Evolutionary conservation across 2,888 invertebrate genomes (phyloP).

Genomic region (Cordylochernes scorpioides): DNA sequence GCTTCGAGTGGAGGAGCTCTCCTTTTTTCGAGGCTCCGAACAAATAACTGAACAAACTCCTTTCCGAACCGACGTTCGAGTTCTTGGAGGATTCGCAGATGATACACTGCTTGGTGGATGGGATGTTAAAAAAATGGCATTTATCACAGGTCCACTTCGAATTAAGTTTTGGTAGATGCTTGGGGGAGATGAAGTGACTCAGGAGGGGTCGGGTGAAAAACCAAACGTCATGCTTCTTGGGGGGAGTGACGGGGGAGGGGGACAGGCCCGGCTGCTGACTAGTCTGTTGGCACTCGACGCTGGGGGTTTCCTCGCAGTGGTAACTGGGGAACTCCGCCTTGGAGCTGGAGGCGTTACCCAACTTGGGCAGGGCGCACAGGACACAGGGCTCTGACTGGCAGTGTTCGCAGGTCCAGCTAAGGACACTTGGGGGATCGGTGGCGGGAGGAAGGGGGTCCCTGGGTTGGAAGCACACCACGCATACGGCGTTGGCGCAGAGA

Average conservation of each 20-base stretch:
- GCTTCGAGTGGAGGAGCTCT: slow-evolving; percentile 17
- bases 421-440: background rate
- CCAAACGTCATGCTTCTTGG: no score
- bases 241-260: background rate
- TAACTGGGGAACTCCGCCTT: background rate
- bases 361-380: background rate
- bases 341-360: background rate
- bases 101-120: slow-evolving; percentile 15
- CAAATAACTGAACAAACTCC: background rate
- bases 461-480: slow-evolving; percentile 10
- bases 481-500: slow-evolving; percentile 13
- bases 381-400: background rate
- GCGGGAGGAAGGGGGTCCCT: background rate
- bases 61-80: slow-evolving; percentile 1
- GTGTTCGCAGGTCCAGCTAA: background rate
- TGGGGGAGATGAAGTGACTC: slow-evolving; percentile 9
- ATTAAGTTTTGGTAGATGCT: slow-evolving; percentile 11
- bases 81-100: slow-evolving; percentile 14
- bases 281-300: no score
- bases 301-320: no score
- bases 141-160: slow-evolving; percentile 21
- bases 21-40: slow-evolving; percentile 8
- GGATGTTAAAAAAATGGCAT: slow-evolving; percentile 19
- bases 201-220: slow-evolving; percentile 1
- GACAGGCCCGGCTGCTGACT: background rate